phyloP scores from a whole-genome alignment of 2,888 invertebrate genomes.

The Metopia argyrocephala region DNA sequence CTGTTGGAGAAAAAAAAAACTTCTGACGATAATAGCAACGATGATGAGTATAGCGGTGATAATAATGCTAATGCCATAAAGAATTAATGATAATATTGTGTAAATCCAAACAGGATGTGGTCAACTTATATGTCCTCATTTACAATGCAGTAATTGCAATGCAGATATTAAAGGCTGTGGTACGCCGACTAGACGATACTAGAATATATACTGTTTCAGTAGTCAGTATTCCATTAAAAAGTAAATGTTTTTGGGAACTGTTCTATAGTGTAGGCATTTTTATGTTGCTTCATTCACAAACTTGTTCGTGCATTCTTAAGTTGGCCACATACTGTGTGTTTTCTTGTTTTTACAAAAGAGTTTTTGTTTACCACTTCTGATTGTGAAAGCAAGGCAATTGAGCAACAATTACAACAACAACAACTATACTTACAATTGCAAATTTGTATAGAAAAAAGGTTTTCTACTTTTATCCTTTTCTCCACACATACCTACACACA shows the following conservation, averaged over 20 bases:
- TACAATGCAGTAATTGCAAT: no score
- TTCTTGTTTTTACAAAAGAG: not conserved
- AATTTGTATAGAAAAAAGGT: conserved; percentile 21
- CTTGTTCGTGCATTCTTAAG: no score
- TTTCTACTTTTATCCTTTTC: not conserved
- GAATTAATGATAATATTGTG: conserved; percentile 37
- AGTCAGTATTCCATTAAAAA: no score
- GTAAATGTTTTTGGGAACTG: no score
- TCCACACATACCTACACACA: not conserved
- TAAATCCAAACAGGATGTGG: not conserved
- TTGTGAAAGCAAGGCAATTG: conserved; percentile 16
- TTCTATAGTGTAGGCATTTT: no score
- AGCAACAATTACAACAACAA: conserved; percentile 31
- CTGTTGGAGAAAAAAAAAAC: conserved; percentile 26
- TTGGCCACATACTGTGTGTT: not conserved
- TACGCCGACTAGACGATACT: no score
- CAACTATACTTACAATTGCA: not conserved
- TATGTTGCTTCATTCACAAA: no score
- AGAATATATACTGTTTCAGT: no score
- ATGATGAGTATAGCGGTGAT: conserved; percentile 12
- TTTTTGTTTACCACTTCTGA: not conserved
- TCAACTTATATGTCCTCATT: no score
- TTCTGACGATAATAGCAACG: conserved; percentile 15
- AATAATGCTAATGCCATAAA: conserved; percentile 17
- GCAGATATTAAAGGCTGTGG: no score